Conservation (phyloP, 2,113 vertebrate species). For the Propithecus coquereli region DNA sequence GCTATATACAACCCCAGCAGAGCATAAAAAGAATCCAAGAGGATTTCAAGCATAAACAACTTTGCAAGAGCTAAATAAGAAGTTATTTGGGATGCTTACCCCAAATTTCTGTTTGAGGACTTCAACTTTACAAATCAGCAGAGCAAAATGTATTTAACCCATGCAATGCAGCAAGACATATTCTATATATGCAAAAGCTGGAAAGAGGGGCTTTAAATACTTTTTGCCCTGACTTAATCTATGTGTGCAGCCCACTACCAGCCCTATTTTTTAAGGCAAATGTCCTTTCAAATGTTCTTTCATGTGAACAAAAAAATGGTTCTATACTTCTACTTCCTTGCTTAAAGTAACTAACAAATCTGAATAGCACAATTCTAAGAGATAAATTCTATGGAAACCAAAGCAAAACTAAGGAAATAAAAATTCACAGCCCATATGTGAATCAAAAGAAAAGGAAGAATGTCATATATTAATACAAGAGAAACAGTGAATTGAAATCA, state of each 20-base stretch:
- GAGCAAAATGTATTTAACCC: not conserved
- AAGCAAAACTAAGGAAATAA: conserved; percentile 34
- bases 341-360: not conserved
- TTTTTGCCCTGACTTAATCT: not conserved
- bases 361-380: not conserved
- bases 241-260: not conserved
- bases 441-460: conserved; percentile 55
- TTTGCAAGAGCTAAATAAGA: not conserved
- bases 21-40: not conserved
- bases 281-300: not conserved
- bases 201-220: not conserved
- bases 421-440: not conserved
- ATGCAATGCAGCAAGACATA: not conserved
- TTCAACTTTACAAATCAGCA: not conserved
- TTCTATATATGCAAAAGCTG: not conserved
- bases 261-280: not conserved
- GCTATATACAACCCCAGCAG: not conserved
- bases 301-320: not conserved
- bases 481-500: conserved; percentile 62
- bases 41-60: not conserved
- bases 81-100: not conserved
- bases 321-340: not conserved
- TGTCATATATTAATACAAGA: not conserved
- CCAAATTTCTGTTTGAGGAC: not conserved
- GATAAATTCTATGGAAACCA: conserved; percentile 26